Percentiles rank a stretch among this genome's conserved stretches.
Evolutionary conservation across 2,797 vertebrate genomes (phyloP).

Genomic region (Chaetodon trifasciatus): DNA sequence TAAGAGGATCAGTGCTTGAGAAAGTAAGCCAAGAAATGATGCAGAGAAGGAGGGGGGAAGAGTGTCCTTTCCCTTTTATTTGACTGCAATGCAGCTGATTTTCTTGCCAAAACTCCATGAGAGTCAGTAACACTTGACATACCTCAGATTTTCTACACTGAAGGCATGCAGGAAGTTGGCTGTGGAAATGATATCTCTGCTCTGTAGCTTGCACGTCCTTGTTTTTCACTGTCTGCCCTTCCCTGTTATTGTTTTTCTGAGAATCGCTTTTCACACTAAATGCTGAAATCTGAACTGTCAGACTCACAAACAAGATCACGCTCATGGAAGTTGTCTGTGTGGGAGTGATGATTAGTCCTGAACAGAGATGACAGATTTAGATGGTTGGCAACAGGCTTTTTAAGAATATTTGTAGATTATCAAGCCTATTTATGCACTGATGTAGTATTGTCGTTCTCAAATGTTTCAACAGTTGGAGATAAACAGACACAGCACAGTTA

Average conservation of each 20-base stretch:
- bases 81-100: conserved; percentile 80
- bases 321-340: not conserved
- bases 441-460: not conserved
- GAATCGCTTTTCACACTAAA: not conserved
- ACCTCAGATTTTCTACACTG: conserved; percentile 61
- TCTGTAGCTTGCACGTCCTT: conserved; percentile 38
- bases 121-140: conserved; percentile 74
- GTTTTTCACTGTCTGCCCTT: conserved; percentile 14
- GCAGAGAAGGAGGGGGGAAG: conserved; percentile 41
- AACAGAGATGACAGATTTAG: not conserved
- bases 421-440: not conserved
- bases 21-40: conserved; percentile 42
- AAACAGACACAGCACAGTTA: not conserved
- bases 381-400: not conserved
- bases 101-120: conserved; percentile 75
- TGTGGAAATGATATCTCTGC: conserved; percentile 44
- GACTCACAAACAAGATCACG: not conserved
- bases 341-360: not conserved
- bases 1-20: conserved; percentile 1
- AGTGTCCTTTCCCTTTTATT: conserved; percentile 59
- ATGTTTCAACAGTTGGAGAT: not conserved
- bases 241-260: conserved; percentile 6
- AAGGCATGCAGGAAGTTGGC: conserved; percentile 72
- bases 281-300: not conserved
- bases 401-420: not conserved